Base-by-base conservation (phyloP, 2,888 invertebrate species). In the Pseudoips prasinana region DNA sequence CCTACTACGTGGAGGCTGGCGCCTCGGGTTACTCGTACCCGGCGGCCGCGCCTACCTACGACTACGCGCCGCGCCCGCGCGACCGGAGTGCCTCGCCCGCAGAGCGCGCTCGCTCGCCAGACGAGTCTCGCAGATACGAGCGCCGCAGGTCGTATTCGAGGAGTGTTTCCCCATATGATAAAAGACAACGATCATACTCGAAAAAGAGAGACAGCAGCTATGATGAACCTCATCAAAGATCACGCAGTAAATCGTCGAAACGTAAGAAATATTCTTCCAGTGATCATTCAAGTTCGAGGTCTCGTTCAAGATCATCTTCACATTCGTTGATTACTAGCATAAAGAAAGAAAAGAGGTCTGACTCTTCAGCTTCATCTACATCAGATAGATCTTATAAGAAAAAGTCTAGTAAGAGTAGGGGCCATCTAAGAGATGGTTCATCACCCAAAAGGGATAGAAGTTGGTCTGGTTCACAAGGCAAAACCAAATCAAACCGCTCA, bases 261-360 rank as follows among this genome's bases (percentile, higher is more conserved):
- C 64, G 63, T 18, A 63, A 60, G 10, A 78, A 75, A 34, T 85
- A 85, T 59, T 76, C 78, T 11, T 82, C 84, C 3, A 83, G 86
- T 60, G 81, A 75, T 22, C 60, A 69, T 10, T 78, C 82, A 0
- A 76, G 73, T 29, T 79, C 77, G 9, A 62, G 76, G 10, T 81
- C 82, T 9, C 64, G 65, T 25, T 82, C 20, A 5, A 14, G 5
- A 14, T 20, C 82, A 10, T 76, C 73, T 50, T 72, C 78, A 8
- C 62, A 62, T 25, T 65, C 73, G 14, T 52, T 72, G 14, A 14
- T 14, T 5, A 14, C 14, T 2, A 14, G 5, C 2, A 14, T 14
- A 6, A 25, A 33, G 4, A 72, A 64, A 29, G 69, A 61, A 49
- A 58, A 60, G 6, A 71, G 57, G 37, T 67, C 73, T 4, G 39